These are phyloP conservation scores for Netelia virgata DNA, from an alignment of 2,888 invertebrate species.

Conservation along the genomic window DNA sequence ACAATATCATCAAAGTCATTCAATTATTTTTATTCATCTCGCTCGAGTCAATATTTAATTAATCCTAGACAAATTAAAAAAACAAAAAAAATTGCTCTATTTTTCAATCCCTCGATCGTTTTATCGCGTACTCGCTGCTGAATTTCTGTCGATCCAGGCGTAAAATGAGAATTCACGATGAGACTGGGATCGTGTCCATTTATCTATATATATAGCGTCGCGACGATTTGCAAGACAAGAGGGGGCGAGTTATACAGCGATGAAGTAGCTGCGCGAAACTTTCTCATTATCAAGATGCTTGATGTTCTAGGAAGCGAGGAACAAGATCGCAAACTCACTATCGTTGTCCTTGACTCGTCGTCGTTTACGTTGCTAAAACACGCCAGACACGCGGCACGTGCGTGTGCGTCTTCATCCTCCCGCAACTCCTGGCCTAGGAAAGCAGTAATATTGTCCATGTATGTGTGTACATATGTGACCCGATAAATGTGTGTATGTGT, in stretches of 20 bases:
- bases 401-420: constrained; percentile 30
- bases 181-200: neutral
- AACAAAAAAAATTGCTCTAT: too few relatives aligned
- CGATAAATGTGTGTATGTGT: neutral
- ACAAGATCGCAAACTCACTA: constrained; percentile 70
- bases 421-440: neutral
- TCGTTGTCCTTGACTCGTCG: constrained; percentile 76
- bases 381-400: constrained; percentile 63
- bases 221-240: constrained; percentile 19
- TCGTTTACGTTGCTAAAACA: constrained; percentile 15
- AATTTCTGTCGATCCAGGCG: constrained; percentile 25
- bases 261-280: constrained; percentile 36
- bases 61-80: too few relatives aligned
- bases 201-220: neutral
- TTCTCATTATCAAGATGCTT: constrained; percentile 73
- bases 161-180: constrained; percentile 25
- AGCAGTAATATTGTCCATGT: too few relatives aligned
- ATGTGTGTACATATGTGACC: neutral
- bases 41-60: too few relatives aligned
- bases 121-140: neutral
- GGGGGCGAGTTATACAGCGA: constrained; percentile 1
- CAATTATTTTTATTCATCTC: too few relatives aligned
- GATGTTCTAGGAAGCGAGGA: constrained; percentile 76
- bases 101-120: neutral
- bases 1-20: too few relatives aligned